A percentile compares a stretch with the other conserved stretches of the same genome.
Conservation (phyloP, 2,888 invertebrate species). For the Oligia strigilis region DNA sequence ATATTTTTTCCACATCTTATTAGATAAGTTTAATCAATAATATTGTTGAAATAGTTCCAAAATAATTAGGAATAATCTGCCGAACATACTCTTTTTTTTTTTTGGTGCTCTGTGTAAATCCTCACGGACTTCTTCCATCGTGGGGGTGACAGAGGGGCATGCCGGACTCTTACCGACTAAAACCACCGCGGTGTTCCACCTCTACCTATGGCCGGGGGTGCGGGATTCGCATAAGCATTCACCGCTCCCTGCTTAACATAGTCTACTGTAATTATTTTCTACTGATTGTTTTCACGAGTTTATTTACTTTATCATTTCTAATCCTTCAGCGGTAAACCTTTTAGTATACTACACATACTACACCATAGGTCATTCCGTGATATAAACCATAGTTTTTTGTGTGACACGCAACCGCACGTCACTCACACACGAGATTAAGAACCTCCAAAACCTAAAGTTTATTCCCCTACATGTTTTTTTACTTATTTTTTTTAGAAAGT, state of each 20-base stretch:
- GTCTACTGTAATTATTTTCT: neutral
- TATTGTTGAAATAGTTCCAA: neutral
- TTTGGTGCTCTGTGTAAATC: no score
- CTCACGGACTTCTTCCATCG: no score
- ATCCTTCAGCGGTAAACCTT: conserved; percentile 1
- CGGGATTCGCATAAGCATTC: no score
- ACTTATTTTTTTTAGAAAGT: neutral
- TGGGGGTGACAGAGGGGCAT: no score
- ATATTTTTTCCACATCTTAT: neutral
- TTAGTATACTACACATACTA: neutral
- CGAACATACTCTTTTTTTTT: no score
- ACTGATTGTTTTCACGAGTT: neutral
- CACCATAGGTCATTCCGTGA: no score
- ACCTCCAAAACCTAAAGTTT: neutral
- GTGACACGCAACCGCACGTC: conserved; percentile 25
- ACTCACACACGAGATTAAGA: conserved; percentile 12
- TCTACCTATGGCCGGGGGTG: no score
- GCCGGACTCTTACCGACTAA: no score
- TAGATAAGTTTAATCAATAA: neutral
- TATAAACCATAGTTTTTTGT: neutral
- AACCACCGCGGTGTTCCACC: no score
- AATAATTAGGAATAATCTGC: neutral
- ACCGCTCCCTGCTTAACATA: no score
- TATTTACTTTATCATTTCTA: neutral
- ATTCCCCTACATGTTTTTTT: neutral